Conservation (phyloP, 2,797 vertebrate genomes). For the Anabas testudineus region DNA sequence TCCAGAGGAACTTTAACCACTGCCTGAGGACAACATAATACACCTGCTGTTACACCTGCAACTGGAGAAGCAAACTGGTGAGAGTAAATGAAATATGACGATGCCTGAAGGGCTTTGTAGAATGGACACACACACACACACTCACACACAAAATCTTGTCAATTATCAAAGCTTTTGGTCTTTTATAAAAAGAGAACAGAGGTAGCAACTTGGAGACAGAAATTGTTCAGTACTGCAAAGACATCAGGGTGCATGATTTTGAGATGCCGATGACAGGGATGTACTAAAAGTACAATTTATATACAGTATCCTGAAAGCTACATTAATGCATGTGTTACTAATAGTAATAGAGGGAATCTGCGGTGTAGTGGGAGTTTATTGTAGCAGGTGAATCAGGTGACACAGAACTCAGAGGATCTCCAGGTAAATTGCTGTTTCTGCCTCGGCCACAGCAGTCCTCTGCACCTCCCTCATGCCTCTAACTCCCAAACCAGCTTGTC, state of each 20-base stretch:
- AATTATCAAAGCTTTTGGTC: constrained; percentile 31
- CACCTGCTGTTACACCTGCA: constrained; percentile 4
- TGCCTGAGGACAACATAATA: not conserved
- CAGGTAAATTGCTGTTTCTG: constrained; percentile 81
- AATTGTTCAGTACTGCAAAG: not conserved
- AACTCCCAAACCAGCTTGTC: constrained; percentile 31
- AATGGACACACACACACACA: not conserved
- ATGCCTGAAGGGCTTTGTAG: not conserved
- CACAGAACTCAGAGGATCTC: constrained; percentile 79
- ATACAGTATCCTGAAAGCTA: constrained; percentile 12
- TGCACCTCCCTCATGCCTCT: constrained; percentile 59
- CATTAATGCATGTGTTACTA: not conserved
- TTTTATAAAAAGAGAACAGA: constrained; percentile 29
- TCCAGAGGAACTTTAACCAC: constrained; percentile 4
- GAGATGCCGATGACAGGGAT: not conserved
- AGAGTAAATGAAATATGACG: constrained; percentile 10
- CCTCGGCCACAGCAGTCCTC: constrained; percentile 49
- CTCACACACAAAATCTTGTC: no score
- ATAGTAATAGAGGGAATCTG: constrained; percentile 5
- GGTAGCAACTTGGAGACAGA: constrained; percentile 13
- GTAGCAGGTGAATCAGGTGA: not conserved
- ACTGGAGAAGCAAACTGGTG: not conserved
- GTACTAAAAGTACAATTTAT: constrained; percentile 31
- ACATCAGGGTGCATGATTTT: not conserved
- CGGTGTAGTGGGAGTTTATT: constrained; percentile 2